Percentiles rank a stretch among this genome's conserved stretches.
Conservation (phyloP, 1,140 invertebrate genomes). For the Euura saliciscinereae region DNA sequence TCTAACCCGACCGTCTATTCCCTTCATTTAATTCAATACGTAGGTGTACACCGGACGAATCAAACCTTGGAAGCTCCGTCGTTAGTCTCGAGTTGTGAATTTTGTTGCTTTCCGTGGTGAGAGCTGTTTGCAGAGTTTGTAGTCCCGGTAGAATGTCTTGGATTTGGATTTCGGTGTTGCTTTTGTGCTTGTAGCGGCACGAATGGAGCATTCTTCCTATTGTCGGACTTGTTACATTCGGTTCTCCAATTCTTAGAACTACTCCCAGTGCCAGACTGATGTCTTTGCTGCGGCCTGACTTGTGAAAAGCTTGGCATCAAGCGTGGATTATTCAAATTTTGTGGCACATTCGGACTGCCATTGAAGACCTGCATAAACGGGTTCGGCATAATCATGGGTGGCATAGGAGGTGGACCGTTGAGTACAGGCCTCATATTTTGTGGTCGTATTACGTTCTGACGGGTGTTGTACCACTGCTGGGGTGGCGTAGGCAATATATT, state of each 20-base stretch:
- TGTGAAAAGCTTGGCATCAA: slow-evolving; percentile 34
- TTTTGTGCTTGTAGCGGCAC: slow-evolving; percentile 59
- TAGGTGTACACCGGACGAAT: neutral
- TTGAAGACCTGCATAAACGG: slow-evolving; percentile 32
- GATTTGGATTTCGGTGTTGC: slow-evolving; percentile 43
- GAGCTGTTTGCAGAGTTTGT: neutral
- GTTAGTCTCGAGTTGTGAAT: neutral
- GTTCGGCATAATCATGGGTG: slow-evolving; percentile 20
- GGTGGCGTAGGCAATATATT: slow-evolving; percentile 38
- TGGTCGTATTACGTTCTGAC: slow-evolving; percentile 25
- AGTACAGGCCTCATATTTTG: slow-evolving; percentile 31
- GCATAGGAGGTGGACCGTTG: slow-evolving; percentile 20
- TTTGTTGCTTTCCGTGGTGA: slow-evolving; percentile 12
- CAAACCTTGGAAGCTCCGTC: neutral
- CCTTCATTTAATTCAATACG: too few relatives aligned
- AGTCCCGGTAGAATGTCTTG: slow-evolving; percentile 9
- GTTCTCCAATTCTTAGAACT: slow-evolving; percentile 30
- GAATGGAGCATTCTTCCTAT: slow-evolving; percentile 44
- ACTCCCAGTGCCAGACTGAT: slow-evolving; percentile 34
- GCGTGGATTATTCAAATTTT: slow-evolving; percentile 35
- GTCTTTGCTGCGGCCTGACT: slow-evolving; percentile 38
- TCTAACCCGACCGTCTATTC: too few relatives aligned
- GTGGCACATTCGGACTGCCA: slow-evolving; percentile 31
- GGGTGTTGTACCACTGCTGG: slow-evolving; percentile 41
- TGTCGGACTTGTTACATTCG: slow-evolving; percentile 11